Base-by-base conservation (phyloP, 2,888 invertebrate species). In the Acronicta aceris region DNA sequence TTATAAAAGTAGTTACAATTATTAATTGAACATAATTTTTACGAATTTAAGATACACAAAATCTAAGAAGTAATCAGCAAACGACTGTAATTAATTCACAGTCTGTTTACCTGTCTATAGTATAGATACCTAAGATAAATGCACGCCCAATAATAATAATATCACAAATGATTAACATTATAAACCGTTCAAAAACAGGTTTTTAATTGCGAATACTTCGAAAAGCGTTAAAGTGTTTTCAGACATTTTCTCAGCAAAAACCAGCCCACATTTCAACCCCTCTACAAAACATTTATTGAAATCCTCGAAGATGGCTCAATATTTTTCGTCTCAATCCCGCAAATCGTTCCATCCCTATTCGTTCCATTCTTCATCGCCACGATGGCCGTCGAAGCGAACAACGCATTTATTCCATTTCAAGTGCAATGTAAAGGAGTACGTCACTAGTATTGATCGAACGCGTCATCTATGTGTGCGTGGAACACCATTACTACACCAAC, bases 401-500 rank as follows among this genome's bases (percentile, higher is more conserved):
- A 65, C 65, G 52, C 72, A 61, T 71, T 69, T 65, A 71, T 69
- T 71, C 59, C 55, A 42, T 58, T 72, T 70, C 56, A 52, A 74
- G 66, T 72, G 72, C 77, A 74, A 40, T 59, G 62, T 65, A 62
- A 52, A 58, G 48, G 36, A 46, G 55, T 67, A 66, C 75, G 70
- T 65, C 77, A 64, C 55, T 40, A 42, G 74, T 81, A 81, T 81
- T 81, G 81, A 81, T 81, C 81, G 78, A 42, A 63, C 59, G 25
- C 43, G 47, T 6, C 9, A 9, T 36, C 65, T 65, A 54, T 73
- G 81, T 79, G 79, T 76, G 81, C n/a, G 78, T 72, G 54, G 17
- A 49, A 50, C 54, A 42, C 40, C 55, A 55, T 46, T 54, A 36
- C 36, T 16, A 16, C 49, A 9, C 79, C 70, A 61, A 54, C 53